Percentiles rank a stretch among this genome's conserved stretches.
Conservation (phyloP, 1,140 invertebrate species). For the Drosophila kikkawai region DNA sequence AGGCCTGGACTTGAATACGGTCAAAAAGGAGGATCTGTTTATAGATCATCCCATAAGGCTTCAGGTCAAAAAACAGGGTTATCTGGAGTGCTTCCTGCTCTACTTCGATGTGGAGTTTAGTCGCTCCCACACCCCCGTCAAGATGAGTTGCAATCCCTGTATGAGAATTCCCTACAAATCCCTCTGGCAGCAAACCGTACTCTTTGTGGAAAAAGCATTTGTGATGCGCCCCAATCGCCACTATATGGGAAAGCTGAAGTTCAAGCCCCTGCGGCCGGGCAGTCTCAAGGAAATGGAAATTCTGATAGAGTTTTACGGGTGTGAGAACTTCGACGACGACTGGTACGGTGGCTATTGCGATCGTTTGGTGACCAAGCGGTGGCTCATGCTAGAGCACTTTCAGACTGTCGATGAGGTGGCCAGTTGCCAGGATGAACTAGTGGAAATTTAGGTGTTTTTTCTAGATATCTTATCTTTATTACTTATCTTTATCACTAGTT, state of each 20-base stretch:
- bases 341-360: neutral
- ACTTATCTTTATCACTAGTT: too few relatives aligned
- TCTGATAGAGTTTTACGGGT: conserved; percentile 29
- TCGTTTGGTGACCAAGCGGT: conserved; percentile 43
- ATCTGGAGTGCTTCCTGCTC: conserved; percentile 58
- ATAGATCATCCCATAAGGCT: conserved; percentile 32
- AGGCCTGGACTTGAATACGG: conserved; percentile 44
- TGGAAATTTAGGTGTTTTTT: conserved; percentile 1
- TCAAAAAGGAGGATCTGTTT: conserved; percentile 11
- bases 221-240: conserved; percentile 25
- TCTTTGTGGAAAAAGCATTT: conserved; percentile 66
- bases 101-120: conserved; percentile 75
- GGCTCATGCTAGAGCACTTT: conserved; percentile 47
- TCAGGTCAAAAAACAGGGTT: conserved; percentile 33
- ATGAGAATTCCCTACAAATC: conserved; percentile 26
- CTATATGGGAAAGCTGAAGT: conserved; percentile 41
- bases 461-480: neutral
- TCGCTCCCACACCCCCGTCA: conserved; percentile 38
- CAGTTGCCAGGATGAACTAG: conserved; percentile 49
- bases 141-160: conserved; percentile 58
- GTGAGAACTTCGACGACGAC: neutral
- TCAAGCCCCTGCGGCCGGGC: conserved; percentile 15
- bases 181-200: conserved; percentile 63
- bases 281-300: conserved; percentile 47
- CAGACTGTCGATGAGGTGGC: conserved; percentile 48